Percentiles rank a stretch among this genome's conserved stretches.
Conservation (phyloP, 2,888 invertebrate species). For the Cheilosia grossa region DNA sequence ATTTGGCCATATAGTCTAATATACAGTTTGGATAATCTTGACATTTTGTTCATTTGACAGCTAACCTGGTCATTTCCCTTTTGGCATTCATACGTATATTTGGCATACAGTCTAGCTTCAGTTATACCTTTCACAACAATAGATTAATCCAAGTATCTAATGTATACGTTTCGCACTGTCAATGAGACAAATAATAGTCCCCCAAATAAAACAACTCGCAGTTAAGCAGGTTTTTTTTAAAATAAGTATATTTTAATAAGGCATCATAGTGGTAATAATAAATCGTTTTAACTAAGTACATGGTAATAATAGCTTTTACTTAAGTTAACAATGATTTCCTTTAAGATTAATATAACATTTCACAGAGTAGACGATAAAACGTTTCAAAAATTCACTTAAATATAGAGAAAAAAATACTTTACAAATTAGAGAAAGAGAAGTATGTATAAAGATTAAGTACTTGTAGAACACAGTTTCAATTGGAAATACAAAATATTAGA, state of each 20-base stretch:
- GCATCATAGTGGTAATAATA: slow-evolving; percentile 66
- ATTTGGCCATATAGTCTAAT: no score
- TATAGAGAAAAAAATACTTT: slow-evolving; percentile 35
- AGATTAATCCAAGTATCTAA: no score
- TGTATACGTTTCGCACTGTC: no score
- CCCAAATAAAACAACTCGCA: background rate
- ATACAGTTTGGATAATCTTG: no score
- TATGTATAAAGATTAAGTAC: slow-evolving; percentile 29
- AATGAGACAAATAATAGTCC: background rate
- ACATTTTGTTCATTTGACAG: no score
- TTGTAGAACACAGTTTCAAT: slow-evolving; percentile 31
- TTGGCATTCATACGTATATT: no score
- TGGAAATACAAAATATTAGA: slow-evolving; percentile 43
- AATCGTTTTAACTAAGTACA: slow-evolving; percentile 63
- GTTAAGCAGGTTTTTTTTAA: slow-evolving; percentile 28
- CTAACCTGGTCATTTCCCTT: no score
- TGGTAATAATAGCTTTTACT: slow-evolving; percentile 32
- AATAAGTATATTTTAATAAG: slow-evolving; percentile 68
- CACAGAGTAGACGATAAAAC: slow-evolving; percentile 29
- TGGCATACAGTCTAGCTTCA: no score
- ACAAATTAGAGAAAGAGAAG: slow-evolving; percentile 36
- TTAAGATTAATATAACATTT: slow-evolving; percentile 53
- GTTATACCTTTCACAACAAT: no score
- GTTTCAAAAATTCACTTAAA: slow-evolving; percentile 43
- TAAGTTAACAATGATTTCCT: slow-evolving; percentile 40